These are phyloP conservation scores for Rhea americana DNA, from an alignment of 2,113 vertebrate genomes.

Conservation along the genomic window DNA sequence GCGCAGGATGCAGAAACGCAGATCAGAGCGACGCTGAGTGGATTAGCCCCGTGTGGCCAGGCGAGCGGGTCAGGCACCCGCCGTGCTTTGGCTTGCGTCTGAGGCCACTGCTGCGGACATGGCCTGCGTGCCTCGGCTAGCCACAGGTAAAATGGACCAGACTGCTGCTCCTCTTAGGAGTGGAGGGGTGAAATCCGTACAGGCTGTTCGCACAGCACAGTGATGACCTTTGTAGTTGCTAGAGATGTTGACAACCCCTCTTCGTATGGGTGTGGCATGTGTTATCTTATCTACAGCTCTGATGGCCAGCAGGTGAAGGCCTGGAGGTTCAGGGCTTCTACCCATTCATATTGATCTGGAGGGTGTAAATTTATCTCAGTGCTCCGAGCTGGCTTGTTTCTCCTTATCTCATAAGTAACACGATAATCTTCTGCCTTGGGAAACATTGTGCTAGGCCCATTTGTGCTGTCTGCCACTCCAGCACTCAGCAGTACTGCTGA, in stretches of 20 bases:
- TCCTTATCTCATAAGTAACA: neutral
- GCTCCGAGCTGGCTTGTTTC: neutral
- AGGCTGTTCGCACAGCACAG: neutral
- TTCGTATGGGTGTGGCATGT: neutral
- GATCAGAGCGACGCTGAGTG: neutral
- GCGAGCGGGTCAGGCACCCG: neutral
- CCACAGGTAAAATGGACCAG: neutral
- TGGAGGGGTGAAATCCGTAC: neutral
- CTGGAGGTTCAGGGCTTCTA: neutral
- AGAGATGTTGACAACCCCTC: accelerated
- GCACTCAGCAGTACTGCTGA: neutral
- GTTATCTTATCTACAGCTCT: neutral
- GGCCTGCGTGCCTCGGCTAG: neutral
- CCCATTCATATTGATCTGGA: neutral
- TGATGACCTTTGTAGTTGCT: neutral
- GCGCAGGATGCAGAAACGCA: no score
- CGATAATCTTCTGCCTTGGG: neutral
- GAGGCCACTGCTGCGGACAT: neutral
- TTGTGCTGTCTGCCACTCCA: neutral
- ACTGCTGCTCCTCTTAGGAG: neutral
- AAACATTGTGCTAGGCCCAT: neutral
- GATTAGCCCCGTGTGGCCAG: neutral
- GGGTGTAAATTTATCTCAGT: neutral
- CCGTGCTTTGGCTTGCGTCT: neutral
- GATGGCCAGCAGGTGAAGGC: neutral